phyloP scores from a whole-genome alignment of 2,113 vertebrate genomes.

The Myotis brandtii region DNA sequence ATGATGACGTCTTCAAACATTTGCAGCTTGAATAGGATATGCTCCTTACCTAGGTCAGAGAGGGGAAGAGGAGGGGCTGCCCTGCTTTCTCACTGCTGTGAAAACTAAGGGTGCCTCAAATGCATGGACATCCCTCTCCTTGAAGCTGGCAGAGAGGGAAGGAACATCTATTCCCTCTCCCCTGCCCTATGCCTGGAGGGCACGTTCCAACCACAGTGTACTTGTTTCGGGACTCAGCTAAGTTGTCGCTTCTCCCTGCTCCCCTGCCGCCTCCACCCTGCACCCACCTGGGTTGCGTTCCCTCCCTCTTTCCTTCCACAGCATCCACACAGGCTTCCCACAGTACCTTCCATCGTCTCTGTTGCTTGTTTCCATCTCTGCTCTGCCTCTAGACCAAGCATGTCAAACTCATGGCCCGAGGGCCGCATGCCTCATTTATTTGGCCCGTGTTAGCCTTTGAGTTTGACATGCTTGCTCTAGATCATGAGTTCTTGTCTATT shows the following conservation, averaged over 20 bases:
- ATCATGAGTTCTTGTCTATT: background rate
- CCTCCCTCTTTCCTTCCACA: background rate
- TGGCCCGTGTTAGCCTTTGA: no score
- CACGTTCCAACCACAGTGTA: background rate
- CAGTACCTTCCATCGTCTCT: background rate
- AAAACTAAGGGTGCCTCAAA: background rate
- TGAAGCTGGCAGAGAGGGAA: rapidly evolving
- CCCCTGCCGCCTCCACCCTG: background rate
- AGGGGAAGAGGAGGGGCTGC: rapidly evolving
- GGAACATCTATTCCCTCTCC: background rate
- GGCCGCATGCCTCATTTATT: no score
- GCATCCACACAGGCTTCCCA: background rate
- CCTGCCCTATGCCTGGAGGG: background rate
- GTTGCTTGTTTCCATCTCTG: background rate
- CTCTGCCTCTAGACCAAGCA: background rate
- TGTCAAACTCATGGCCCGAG: no score
- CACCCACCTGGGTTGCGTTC: no score
- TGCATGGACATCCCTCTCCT: background rate
- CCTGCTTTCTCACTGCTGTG: background rate
- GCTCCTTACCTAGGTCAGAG: background rate
- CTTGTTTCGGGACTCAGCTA: background rate
- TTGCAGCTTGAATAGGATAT: background rate
- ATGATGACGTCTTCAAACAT: background rate
- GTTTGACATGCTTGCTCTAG: background rate
- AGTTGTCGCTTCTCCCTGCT: background rate